Conservation (phyloP, 2,888 invertebrate species). For the Opisthograptis luteolata region DNA sequence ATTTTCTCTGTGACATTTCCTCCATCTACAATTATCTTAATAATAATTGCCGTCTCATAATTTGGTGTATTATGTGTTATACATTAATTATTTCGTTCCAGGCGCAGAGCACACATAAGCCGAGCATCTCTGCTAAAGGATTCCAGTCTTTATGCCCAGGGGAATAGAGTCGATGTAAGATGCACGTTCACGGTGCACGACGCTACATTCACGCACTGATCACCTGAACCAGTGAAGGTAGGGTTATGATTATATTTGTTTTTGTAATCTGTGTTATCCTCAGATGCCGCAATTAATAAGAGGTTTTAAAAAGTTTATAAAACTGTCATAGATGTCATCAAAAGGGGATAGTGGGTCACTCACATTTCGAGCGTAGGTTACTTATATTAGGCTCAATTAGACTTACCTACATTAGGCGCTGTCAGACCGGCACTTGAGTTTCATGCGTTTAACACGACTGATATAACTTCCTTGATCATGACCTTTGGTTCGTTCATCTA, state of each 20-base stretch:
- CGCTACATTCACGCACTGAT: conserved; percentile 43
- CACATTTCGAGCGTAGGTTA: no score
- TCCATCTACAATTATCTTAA: background rate
- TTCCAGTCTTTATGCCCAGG: conserved; percentile 15
- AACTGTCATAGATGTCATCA: no score
- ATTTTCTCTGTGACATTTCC: background rate
- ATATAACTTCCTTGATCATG: no score
- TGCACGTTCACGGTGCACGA: conserved; percentile 45
- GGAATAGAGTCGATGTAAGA: conserved; percentile 39
- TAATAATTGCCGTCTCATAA: background rate
- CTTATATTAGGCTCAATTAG: no score
- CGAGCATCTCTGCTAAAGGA: conserved; percentile 3
- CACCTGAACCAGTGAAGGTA: conserved; percentile 45
- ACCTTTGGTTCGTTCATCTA: no score
- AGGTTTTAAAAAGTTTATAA: no score
- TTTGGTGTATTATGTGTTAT: conserved; percentile 1
- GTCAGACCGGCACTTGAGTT: no score
- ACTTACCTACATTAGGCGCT: no score
- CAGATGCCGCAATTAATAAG: no score
- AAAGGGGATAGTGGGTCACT: no score
- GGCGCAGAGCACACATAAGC: background rate
- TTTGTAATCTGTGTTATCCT: no score
- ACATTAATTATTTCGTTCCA: conserved; percentile 7
- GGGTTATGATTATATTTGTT: conserved; percentile 7
- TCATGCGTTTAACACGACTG: no score